Evolutionary conservation across 2,888 invertebrate species (phyloP).

Genomic region (Cephus rjabovi): DNA sequence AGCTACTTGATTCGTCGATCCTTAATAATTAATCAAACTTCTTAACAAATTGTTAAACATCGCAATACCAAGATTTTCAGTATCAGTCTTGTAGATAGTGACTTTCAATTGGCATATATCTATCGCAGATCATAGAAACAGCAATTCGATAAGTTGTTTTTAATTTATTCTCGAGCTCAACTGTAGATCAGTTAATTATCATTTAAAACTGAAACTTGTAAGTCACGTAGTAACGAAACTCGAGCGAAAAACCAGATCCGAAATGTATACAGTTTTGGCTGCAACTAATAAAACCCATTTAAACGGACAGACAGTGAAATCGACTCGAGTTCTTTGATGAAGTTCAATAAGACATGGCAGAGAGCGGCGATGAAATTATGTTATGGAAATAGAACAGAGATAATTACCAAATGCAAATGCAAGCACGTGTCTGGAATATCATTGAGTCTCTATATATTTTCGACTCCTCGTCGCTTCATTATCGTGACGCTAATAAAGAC

Average conservation of each 20-base stretch:
- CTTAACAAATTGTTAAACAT: background rate
- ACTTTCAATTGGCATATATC: background rate
- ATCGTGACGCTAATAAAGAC: background rate
- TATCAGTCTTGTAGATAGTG: background rate
- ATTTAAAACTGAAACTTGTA: background rate
- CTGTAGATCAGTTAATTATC: background rate
- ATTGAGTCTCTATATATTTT: background rate
- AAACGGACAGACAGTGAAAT: background rate
- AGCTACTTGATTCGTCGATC: background rate
- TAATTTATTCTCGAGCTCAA: background rate
- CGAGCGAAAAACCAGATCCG: too few relatives aligned
- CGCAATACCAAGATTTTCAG: background rate
- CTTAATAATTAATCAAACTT: background rate
- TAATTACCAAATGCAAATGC: conserved; percentile 62
- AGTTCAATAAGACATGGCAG: background rate
- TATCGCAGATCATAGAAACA: background rate
- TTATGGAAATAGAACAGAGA: conserved; percentile 23
- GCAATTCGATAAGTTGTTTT: background rate
- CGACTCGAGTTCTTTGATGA: background rate
- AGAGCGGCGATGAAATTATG: background rate
- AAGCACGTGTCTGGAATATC: conserved; percentile 46
- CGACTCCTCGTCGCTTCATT: background rate
- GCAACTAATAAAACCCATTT: too few relatives aligned
- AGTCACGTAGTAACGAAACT: too few relatives aligned
- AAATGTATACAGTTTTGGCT: too few relatives aligned